Percentiles rank a stretch among this genome's conserved stretches.
These are phyloP conservation scores for Drosophila virilis DNA, from an alignment of 1,140 invertebrate species.

Conservation along the genomic window DNA sequence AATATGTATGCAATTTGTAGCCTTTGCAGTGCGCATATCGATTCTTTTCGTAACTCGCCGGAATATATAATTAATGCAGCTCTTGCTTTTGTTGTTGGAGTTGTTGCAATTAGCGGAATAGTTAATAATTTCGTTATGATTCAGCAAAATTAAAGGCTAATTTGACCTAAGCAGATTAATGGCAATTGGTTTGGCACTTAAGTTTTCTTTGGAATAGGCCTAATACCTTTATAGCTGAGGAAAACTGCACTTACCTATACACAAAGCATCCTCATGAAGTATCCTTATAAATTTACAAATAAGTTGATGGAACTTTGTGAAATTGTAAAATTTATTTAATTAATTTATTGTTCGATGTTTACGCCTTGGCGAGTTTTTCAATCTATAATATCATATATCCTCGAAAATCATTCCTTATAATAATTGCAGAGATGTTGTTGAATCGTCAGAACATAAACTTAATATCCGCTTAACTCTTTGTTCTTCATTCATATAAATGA, in stretches of 20 bases:
- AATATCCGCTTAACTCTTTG: too few species aligned
- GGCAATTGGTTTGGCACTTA: neutral
- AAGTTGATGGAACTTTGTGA: too few species aligned
- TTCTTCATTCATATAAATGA: too few species aligned
- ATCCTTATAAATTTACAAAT: too few species aligned
- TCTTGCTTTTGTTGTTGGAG: neutral
- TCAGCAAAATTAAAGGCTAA: constrained; percentile 30
- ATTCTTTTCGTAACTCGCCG: constrained; percentile 10
- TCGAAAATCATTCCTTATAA: too few species aligned
- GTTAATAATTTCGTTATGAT: constrained; percentile 56
- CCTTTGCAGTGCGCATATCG: constrained; percentile 27
- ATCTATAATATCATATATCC: too few species aligned
- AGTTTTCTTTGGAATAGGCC: neutral
- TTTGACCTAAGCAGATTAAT: constrained; percentile 18
- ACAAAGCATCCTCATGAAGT: too few species aligned
- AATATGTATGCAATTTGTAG: constrained; percentile 67
- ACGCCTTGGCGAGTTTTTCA: too few species aligned
- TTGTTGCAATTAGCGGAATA: constrained; percentile 1
- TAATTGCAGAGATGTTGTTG: too few species aligned
- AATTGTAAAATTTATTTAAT: too few species aligned
- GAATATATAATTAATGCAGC: constrained; percentile 45
- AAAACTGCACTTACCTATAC: neutral
- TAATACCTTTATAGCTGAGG: neutral
- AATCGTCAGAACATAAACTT: too few species aligned
- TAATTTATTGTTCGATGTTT: too few species aligned